These are phyloP conservation scores for Rhinopomastus cyanomelas DNA, from an alignment of 2,113 vertebrate species.

Conservation along the genomic window DNA sequence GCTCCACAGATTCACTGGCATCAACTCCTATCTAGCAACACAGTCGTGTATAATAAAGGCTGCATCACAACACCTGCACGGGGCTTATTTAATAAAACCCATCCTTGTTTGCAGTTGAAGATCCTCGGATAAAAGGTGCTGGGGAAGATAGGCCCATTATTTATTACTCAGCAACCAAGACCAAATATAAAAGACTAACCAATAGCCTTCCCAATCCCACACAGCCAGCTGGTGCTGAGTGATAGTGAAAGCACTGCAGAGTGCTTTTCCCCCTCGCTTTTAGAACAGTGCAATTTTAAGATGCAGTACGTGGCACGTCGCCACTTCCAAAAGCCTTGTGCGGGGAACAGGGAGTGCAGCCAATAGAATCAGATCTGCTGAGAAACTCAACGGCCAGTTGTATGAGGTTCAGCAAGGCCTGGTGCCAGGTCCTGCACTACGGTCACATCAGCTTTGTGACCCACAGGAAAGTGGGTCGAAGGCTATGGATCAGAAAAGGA, in stretches of 20 bases:
- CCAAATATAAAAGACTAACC: slow-evolving; percentile 22
- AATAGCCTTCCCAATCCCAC: slow-evolving; percentile 2
- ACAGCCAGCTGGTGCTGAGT: slow-evolving; percentile 37
- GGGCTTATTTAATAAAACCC: not conserved
- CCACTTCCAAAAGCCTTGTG: slow-evolving; percentile 11
- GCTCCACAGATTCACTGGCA: not conserved
- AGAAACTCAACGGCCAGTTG: not conserved
- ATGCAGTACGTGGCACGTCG: not conserved
- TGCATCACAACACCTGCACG: not conserved
- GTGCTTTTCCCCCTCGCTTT: not conserved
- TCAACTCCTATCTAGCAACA: not conserved
- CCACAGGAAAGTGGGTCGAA: no score
- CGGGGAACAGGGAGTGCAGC: slow-evolving; percentile 35
- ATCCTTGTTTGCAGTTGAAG: not conserved
- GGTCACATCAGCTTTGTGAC: no score
- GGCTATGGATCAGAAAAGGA: no score
- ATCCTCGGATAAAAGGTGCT: not conserved
- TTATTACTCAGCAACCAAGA: slow-evolving; percentile 5
- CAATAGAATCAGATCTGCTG: not conserved
- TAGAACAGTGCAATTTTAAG: slow-evolving; percentile 34
- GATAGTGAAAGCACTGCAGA: slow-evolving; percentile 28
- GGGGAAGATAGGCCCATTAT: not conserved
- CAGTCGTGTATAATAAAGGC: not conserved
- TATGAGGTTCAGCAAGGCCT: no score
- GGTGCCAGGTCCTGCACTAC: no score